These are phyloP conservation scores for Notarius lentiginosus DNA, from an alignment of 2,113 vertebrate genomes.

Conservation along the genomic window DNA sequence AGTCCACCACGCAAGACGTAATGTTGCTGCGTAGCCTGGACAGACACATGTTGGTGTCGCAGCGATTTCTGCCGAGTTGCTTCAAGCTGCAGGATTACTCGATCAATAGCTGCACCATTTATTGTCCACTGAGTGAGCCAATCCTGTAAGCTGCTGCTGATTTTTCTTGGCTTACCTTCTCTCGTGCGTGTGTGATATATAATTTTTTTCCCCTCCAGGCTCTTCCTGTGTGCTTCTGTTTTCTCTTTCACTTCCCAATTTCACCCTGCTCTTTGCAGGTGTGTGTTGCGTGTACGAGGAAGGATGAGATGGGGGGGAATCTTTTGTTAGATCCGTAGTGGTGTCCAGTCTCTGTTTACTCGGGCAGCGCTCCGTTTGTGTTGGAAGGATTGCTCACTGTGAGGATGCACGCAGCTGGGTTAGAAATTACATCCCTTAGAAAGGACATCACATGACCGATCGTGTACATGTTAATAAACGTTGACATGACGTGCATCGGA, in stretches of 20 bases:
- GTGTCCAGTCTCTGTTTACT: neutral
- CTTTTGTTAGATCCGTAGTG: neutral
- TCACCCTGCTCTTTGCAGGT: conserved; percentile 5
- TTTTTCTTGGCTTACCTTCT: neutral
- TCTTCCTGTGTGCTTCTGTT: neutral
- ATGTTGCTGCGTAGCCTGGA: neutral
- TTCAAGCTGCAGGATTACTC: conserved; percentile 43
- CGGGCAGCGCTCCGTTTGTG: neutral
- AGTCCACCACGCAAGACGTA: neutral
- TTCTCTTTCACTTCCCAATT: neutral
- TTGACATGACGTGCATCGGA: neutral
- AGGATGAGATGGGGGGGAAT: neutral
- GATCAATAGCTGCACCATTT: conserved; percentile 50
- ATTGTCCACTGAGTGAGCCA: neutral
- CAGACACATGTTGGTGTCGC: neutral
- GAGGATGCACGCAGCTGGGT: neutral
- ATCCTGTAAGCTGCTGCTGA: neutral
- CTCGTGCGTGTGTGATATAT: no score
- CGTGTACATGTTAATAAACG: neutral
- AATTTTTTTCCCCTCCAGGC: neutral
- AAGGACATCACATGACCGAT: neutral
- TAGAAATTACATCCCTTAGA: neutral
- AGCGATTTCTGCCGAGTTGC: neutral
- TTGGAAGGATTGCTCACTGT: neutral
- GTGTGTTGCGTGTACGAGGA: neutral